Evolutionary conservation across 1,140 invertebrate genomes (phyloP).

Genomic region (Armadillidium nasatum): DNA sequence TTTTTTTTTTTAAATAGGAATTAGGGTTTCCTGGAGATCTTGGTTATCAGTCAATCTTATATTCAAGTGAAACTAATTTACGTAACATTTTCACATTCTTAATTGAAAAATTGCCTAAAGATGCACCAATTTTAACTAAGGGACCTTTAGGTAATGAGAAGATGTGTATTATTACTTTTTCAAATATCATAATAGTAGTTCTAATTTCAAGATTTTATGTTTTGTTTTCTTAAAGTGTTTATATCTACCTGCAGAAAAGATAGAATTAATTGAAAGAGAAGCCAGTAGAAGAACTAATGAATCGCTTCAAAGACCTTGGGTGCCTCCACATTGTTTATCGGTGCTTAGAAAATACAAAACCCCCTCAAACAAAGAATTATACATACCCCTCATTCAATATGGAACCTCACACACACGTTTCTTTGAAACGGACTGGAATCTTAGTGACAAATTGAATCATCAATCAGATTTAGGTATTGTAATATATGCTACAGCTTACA

Average conservation of each 20-base stretch:
- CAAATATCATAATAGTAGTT: no score
- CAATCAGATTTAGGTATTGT: not conserved
- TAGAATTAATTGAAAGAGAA: not conserved
- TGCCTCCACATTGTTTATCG: not conserved
- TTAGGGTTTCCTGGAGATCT: slow-evolving; percentile 23
- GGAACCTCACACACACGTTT: not conserved
- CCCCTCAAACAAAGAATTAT: not conserved
- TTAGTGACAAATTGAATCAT: not conserved
- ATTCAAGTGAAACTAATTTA: slow-evolving; percentile 23
- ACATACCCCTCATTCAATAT: not conserved
- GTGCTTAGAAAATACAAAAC: not conserved
- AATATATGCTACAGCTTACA: no score
- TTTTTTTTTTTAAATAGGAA: not conserved
- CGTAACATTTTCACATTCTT: slow-evolving; percentile 20
- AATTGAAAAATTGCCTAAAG: slow-evolving; percentile 22
- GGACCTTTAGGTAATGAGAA: not conserved
- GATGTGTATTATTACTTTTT: no score
- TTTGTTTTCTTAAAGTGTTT: no score
- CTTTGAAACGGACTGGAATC: not conserved
- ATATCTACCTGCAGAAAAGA: not conserved
- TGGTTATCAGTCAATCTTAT: slow-evolving; percentile 26
- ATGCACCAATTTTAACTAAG: slow-evolving; percentile 3
- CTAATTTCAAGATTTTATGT: no score
- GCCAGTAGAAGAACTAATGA: not conserved
- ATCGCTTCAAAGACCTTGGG: not conserved